phyloP scores from a whole-genome alignment of 2,888 invertebrate genomes.

The Hofmannophila pseudospretella region DNA sequence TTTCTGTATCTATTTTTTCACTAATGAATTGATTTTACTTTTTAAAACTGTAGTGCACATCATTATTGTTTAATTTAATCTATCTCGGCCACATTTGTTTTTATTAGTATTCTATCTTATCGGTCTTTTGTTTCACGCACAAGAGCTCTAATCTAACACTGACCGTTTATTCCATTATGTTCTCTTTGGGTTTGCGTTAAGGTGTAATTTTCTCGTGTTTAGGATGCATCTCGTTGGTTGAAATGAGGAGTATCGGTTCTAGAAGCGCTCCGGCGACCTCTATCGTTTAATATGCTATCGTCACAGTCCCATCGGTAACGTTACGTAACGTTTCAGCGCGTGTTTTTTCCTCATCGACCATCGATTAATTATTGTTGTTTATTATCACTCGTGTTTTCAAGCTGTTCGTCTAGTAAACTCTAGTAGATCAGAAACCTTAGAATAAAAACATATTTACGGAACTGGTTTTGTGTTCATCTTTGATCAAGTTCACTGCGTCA shows the following conservation, averaged over 20 bases:
- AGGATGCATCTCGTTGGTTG: no score
- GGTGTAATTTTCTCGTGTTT: background rate
- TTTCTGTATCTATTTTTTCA: no score
- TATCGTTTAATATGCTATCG: background rate
- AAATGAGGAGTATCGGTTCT: no score
- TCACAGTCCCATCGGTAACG: background rate
- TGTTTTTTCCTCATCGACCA: background rate
- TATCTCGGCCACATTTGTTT: slow-evolving; percentile 26
- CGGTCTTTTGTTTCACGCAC: slow-evolving; percentile 38
- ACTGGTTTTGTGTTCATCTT: no score
- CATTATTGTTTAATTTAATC: background rate
- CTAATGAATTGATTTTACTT: no score
- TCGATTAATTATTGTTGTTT: background rate
- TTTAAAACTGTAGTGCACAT: background rate
- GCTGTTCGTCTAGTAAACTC: slow-evolving; percentile 1
- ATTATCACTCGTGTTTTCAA: background rate
- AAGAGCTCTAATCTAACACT: slow-evolving; percentile 18
- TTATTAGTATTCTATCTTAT: slow-evolving; percentile 36
- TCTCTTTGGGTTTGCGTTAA: slow-evolving; percentile 13
- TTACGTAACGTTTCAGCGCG: background rate
- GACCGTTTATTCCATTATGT: slow-evolving; percentile 13
- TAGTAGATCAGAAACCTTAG: no score
- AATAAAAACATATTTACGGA: no score
- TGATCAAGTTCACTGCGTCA: no score
- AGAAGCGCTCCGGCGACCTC: background rate